Evolutionary conservation across 2,888 invertebrate species (phyloP).

Genomic region (Acholoe squamosa): DNA sequence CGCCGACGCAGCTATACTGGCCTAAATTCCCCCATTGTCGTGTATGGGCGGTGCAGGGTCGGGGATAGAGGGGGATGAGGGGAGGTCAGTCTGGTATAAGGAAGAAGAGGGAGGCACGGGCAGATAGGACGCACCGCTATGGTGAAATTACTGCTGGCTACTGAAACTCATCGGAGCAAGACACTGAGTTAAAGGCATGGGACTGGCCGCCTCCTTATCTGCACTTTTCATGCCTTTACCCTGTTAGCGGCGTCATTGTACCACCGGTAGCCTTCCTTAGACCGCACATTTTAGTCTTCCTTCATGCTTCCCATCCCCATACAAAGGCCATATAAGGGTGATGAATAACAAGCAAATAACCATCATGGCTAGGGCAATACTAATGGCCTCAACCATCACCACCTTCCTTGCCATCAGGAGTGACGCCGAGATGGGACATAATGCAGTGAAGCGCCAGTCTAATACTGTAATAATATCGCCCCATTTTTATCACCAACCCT

Average conservation of each 20-base stretch:
- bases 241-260: no score
- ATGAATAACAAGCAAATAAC: no score
- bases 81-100: neutral
- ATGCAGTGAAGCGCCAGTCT: no score
- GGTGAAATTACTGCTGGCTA: constrained; percentile 1
- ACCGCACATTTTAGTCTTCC: no score
- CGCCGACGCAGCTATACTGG: neutral
- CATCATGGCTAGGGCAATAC: no score
- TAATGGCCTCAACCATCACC: no score
- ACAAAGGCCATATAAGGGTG: no score
- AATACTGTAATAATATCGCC: neutral
- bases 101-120: neutral
- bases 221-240: neutral
- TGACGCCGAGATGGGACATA: no score
- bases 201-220: neutral
- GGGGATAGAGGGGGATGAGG: neutral
- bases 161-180: constrained; percentile 20
- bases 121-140: neutral
- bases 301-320: no score
- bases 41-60: neutral
- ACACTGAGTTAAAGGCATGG: neutral
- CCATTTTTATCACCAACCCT: neutral
- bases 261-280: no score
- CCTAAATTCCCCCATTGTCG: constrained; percentile 57
- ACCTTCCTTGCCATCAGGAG: no score